Conservation (phyloP, 2,888 invertebrate species). For the Tachystola acroxantha region DNA sequence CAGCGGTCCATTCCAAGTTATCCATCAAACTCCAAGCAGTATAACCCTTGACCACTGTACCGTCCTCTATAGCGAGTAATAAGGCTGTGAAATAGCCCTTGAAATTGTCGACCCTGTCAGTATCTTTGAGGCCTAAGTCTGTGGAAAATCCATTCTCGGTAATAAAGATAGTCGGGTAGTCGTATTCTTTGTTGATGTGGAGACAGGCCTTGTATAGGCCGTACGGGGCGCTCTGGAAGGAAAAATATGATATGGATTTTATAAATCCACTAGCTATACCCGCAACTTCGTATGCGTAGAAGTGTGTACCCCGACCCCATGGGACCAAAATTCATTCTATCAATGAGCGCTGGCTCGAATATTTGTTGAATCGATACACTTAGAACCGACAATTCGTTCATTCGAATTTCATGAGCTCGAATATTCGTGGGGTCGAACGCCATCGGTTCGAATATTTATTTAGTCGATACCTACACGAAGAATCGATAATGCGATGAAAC, state of each 20-base stretch:
- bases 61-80: conserved; percentile 68
- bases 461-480: too few relatives aligned
- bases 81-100: conserved; percentile 50
- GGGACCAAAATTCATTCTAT: too few relatives aligned
- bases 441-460: background rate
- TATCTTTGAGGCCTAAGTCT: conserved; percentile 53
- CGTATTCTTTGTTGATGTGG: conserved; percentile 45
- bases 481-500: too few relatives aligned
- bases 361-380: too few relatives aligned
- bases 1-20: conserved; percentile 81
- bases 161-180: conserved; percentile 52
- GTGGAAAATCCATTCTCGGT: conserved; percentile 81
- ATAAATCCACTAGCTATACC: too few relatives aligned
- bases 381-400: too few relatives aligned
- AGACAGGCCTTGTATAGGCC: conserved; percentile 53
- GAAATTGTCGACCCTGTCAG: conserved; percentile 49
- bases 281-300: too few relatives aligned
- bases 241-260: too few relatives aligned
- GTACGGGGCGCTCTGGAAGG: conserved; percentile 51
- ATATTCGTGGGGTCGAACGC: too few relatives aligned
- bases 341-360: too few relatives aligned
- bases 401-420: too few relatives aligned
- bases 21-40: conserved; percentile 83
- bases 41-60: conserved; percentile 71
- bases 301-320: too few relatives aligned